These are phyloP conservation scores for Popillia japonica DNA, from an alignment of 1,140 invertebrate species.

Conservation along the genomic window DNA sequence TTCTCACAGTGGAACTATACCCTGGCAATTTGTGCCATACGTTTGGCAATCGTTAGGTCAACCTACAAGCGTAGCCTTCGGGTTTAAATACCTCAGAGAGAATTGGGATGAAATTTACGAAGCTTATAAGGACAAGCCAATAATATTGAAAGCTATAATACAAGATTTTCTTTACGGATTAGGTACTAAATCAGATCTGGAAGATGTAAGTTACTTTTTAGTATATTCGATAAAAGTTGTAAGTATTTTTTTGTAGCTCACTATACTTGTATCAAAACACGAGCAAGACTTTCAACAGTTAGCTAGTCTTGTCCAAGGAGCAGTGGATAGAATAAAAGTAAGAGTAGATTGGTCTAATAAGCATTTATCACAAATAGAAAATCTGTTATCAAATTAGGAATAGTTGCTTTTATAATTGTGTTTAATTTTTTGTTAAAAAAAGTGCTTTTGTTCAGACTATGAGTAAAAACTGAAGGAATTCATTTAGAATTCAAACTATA, in stretches of 20 bases:
- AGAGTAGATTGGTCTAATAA: conserved; percentile 53
- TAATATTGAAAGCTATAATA: conserved; percentile 54
- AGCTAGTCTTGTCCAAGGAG: conserved; percentile 50
- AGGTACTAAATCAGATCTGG: conserved; percentile 54
- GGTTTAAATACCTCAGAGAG: conserved; percentile 54
- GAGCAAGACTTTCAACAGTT: conserved; percentile 52
- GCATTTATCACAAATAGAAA: conserved; percentile 43
- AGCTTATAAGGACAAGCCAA: conserved; percentile 51
- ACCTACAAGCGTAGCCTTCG: conserved; percentile 52
- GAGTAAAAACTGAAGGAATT: no score
- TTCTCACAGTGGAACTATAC: conserved; percentile 53
- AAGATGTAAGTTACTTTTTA: conserved; percentile 53
- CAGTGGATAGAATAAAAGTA: conserved; percentile 54
- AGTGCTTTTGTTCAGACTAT: no score
- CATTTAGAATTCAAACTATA: no score
- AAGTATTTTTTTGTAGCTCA: conserved; percentile 45
- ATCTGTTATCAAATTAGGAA: neutral
- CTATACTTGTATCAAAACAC: conserved; percentile 53
- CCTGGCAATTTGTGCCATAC: conserved; percentile 53
- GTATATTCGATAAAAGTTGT: neutral
- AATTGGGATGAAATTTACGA: conserved; percentile 55
- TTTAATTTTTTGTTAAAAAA: no score
- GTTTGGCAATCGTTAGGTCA: conserved; percentile 56
- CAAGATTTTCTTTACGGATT: conserved; percentile 55
- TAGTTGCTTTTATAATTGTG: no score